Percentiles rank a stretch among this genome's conserved stretches.
Evolutionary conservation across 2,113 vertebrate species (phyloP).

Genomic region (Macroglossus sobrinus): DNA sequence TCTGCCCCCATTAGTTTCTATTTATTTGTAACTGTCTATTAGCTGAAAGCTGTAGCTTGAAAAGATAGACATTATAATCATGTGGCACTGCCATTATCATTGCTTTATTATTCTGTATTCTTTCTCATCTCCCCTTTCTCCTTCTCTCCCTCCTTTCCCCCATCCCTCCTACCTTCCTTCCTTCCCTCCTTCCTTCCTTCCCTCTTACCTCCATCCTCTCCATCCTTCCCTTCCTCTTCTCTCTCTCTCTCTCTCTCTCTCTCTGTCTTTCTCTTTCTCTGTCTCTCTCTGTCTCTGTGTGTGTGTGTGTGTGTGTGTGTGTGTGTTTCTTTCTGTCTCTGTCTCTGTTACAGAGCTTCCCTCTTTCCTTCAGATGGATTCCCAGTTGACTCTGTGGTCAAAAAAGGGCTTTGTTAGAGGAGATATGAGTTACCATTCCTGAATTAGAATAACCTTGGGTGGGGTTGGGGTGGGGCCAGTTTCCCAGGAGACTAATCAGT

Average conservation of each 20-base stretch:
- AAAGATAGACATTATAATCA: background rate
- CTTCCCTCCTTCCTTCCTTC: accelerated
- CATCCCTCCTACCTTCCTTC: accelerated
- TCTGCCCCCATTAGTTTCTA: too few relatives aligned
- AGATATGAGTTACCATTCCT: background rate
- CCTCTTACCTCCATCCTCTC: too few relatives aligned
- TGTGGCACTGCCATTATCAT: background rate
- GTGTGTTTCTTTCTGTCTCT: background rate
- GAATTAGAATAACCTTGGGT: background rate
- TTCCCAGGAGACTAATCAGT: background rate
- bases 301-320: too few relatives aligned
- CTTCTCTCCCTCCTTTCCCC: accelerated
- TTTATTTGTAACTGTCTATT: background rate
- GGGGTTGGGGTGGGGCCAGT: background rate
- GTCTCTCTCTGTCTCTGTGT: background rate
- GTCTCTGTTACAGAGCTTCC: background rate
- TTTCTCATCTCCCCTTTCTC: background rate
- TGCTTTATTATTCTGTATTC: background rate
- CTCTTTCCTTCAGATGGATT: background rate
- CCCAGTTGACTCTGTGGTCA: background rate
- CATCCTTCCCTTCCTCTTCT: too few relatives aligned
- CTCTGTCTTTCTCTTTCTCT: background rate
- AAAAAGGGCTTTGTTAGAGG: background rate
- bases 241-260: background rate
- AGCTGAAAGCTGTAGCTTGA: background rate